A percentile compares a stretch with the other conserved stretches of the same genome.
Evolutionary conservation across 2,797 vertebrate genomes (phyloP).

Genomic region (Calcarius lapponicus): DNA sequence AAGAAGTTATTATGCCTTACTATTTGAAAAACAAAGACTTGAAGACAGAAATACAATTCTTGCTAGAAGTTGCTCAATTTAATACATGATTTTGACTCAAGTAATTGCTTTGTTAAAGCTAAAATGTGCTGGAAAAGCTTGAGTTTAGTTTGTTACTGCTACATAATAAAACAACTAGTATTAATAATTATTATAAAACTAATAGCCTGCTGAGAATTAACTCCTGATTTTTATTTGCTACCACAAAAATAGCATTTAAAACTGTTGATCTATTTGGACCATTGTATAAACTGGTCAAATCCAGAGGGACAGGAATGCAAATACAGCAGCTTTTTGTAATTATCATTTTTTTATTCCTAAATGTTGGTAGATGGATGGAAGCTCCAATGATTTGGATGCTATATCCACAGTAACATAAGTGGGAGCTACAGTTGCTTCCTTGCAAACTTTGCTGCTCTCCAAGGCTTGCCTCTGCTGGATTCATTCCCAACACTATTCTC

Average conservation of each 20-base stretch:
- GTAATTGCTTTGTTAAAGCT: constrained; percentile 65
- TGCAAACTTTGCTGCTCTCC: background rate
- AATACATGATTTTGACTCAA: constrained; percentile 63
- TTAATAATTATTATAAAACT: constrained; percentile 63
- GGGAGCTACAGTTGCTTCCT: background rate
- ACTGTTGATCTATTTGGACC: background rate
- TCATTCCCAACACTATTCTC: background rate
- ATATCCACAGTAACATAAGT: background rate
- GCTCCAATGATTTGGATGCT: background rate
- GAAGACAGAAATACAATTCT: constrained; percentile 61
- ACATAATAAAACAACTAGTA: constrained; percentile 46
- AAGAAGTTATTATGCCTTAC: constrained; percentile 60
- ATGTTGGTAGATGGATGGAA: background rate
- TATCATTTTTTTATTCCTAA: background rate
- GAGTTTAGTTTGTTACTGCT: constrained; percentile 56
- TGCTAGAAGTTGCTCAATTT: constrained; percentile 52
- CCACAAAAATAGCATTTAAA: constrained; percentile 4
- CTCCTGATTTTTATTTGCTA: constrained; percentile 26
- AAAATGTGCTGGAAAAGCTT: constrained; percentile 59
- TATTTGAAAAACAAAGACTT: constrained; percentile 63
- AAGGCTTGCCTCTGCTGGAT: background rate
- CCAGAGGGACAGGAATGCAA: background rate
- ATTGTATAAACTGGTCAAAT: background rate
- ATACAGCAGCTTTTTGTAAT: background rate
- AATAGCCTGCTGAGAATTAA: constrained; percentile 34